These are phyloP conservation scores for Cyclina sinensis DNA, from an alignment of 1,140 invertebrate species.

Conservation along the genomic window DNA sequence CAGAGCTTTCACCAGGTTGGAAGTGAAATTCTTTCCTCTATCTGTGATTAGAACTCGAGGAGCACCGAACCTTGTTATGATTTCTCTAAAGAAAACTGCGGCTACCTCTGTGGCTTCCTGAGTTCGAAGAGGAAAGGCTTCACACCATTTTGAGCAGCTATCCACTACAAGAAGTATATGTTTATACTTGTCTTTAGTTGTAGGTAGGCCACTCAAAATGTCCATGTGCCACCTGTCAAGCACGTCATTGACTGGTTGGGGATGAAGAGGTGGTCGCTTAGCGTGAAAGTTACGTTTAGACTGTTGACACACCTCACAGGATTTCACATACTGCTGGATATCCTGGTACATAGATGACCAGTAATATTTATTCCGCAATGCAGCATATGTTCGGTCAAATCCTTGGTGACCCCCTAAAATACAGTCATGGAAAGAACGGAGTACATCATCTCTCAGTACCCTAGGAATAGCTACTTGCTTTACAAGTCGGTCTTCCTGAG, in stretches of 20 bases:
- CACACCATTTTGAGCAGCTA: conserved; percentile 69
- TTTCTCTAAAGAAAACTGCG: conserved; percentile 55
- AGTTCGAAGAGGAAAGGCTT: conserved; percentile 63
- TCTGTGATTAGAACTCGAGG: conserved; percentile 54
- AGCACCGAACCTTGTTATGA: conserved; percentile 68
- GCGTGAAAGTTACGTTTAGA: conserved; percentile 32
- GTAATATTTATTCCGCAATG: conserved; percentile 60
- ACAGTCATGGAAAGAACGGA: conserved; percentile 62
- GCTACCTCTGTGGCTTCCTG: conserved; percentile 64
- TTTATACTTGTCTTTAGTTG: conserved; percentile 65
- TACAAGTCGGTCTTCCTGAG: not conserved
- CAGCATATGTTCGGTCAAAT: conserved; percentile 24
- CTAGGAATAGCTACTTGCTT: conserved; percentile 64
- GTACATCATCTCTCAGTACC: conserved; percentile 32
- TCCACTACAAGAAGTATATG: conserved; percentile 71
- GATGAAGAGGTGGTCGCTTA: conserved; percentile 7
- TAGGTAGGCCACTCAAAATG: conserved; percentile 67
- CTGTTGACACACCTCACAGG: conserved; percentile 64
- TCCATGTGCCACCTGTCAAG: conserved; percentile 69
- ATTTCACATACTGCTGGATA: conserved; percentile 46
- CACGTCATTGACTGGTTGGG: conserved; percentile 45
- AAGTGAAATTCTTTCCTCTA: conserved; percentile 70
- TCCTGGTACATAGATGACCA: conserved; percentile 68
- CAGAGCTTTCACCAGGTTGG: conserved; percentile 69
- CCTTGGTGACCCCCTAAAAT: conserved; percentile 54